A percentile compares a stretch with the other conserved stretches of the same genome.
These are phyloP conservation scores for Numenius phaeopus DNA, from an alignment of 2,797 vertebrate genomes.

Conservation along the genomic window DNA sequence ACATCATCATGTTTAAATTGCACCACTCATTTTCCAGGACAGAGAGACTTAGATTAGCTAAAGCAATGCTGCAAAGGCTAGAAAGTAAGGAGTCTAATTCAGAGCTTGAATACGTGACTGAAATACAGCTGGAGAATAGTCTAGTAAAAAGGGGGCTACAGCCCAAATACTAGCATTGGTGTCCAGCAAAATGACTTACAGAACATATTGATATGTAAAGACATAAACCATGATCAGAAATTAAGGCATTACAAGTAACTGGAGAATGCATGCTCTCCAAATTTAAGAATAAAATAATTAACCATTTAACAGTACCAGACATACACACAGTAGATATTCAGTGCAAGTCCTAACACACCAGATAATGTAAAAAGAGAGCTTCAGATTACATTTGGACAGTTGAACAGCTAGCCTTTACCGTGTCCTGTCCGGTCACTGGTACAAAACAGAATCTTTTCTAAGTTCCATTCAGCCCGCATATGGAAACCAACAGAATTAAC, in stretches of 20 bases:
- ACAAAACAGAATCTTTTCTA: not conserved
- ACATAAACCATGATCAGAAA: not conserved
- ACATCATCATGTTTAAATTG: not conserved
- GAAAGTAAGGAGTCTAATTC: not conserved
- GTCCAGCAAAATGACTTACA: not conserved
- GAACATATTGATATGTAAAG: not conserved
- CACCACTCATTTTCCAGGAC: not conserved
- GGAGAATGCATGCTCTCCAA: not conserved
- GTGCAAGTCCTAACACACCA: not conserved
- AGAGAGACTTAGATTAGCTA: not conserved
- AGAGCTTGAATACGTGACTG: not conserved
- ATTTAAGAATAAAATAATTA: not conserved
- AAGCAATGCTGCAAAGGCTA: not conserved
- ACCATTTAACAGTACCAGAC: not conserved
- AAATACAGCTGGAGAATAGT: not conserved
- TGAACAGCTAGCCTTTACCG: not conserved
- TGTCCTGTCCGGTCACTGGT: fast-evolving
- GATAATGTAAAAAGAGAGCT: not conserved
- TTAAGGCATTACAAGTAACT: not conserved
- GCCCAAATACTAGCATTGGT: not conserved
- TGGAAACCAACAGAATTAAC: not conserved
- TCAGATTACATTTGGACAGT: not conserved
- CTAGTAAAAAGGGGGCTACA: not conserved
- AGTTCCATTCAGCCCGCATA: not conserved
- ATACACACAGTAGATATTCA: not conserved